Evolutionary conservation across 2,888 invertebrate species (phyloP).

Genomic region (Gerris lacustris): DNA sequence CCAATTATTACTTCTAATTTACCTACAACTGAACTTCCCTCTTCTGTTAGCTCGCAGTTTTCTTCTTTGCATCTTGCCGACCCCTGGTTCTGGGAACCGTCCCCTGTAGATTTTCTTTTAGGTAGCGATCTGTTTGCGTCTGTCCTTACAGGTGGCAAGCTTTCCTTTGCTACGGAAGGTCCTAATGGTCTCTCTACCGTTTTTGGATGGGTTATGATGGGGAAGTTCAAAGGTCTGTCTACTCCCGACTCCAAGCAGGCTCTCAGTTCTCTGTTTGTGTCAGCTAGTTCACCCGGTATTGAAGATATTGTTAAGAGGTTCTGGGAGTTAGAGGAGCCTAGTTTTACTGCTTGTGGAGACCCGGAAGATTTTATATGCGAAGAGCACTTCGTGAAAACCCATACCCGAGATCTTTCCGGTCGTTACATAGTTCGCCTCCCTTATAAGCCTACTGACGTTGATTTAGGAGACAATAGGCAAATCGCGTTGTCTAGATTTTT

Average conservation of each 20-base stretch:
- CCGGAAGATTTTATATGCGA: not conserved
- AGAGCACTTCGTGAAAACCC: conserved; percentile 13
- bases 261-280: not conserved
- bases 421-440: conserved; percentile 12
- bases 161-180: not conserved
- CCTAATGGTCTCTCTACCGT: conserved; percentile 16
- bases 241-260: not conserved
- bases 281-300: conserved; percentile 2
- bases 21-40: conserved; percentile 12
- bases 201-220: conserved; percentile 14
- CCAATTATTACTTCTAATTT: too few relatives aligned
- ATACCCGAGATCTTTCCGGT: not conserved
- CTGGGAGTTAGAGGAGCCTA: conserved; percentile 15
- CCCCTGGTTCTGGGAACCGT: conserved; percentile 17
- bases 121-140: conserved; percentile 19
- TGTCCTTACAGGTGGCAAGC: conserved; percentile 14
- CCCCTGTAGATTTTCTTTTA: conserved; percentile 18
- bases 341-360: not conserved
- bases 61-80: conserved; percentile 14
- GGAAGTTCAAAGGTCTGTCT: not conserved
- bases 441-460: not conserved
- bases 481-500: too few relatives aligned
- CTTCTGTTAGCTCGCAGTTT: not conserved
- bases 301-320: conserved; percentile 1
- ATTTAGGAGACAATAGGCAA: conserved; percentile 13